Evolutionary conservation across 2,888 invertebrate genomes (phyloP).

Genomic region (Parthenolecanium corni): DNA sequence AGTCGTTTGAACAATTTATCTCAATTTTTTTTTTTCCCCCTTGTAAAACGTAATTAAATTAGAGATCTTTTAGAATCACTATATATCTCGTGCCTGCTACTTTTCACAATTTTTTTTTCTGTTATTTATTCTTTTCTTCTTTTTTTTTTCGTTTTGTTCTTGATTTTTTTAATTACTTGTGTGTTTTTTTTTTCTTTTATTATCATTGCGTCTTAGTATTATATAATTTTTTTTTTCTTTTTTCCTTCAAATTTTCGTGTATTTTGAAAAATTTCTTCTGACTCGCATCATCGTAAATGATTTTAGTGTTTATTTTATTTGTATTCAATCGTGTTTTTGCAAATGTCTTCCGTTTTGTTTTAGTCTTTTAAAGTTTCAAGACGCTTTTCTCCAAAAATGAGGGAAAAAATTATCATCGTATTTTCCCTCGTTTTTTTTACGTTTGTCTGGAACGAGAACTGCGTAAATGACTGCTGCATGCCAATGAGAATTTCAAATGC

Average conservation of each 20-base stretch:
- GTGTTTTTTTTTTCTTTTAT: no score
- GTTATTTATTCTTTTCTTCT: no score
- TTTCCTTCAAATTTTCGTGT: not conserved
- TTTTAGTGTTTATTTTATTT: not conserved
- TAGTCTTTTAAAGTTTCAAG: not conserved
- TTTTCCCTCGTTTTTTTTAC: no score
- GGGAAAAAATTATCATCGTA: no score
- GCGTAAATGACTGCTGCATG: no score
- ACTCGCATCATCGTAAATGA: not conserved
- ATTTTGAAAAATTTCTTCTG: not conserved
- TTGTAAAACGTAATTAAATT: not conserved
- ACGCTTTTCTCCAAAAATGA: not conserved
- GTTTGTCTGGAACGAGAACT: no score
- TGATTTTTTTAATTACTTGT: no score
- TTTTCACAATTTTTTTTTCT: not conserved
- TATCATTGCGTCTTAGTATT: no score
- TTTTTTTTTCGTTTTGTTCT: no score
- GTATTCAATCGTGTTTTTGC: not conserved
- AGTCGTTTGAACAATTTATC: slow-evolving; percentile 7
- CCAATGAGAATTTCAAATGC: no score
- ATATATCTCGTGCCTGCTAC: not conserved
- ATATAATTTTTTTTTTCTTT: no score
- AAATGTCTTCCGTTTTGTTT: not conserved
- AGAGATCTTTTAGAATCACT: not conserved
- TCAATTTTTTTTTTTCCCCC: not conserved